These are phyloP conservation scores for Norana najaformis DNA, from an alignment of 2,888 invertebrate genomes.

Conservation along the genomic window DNA sequence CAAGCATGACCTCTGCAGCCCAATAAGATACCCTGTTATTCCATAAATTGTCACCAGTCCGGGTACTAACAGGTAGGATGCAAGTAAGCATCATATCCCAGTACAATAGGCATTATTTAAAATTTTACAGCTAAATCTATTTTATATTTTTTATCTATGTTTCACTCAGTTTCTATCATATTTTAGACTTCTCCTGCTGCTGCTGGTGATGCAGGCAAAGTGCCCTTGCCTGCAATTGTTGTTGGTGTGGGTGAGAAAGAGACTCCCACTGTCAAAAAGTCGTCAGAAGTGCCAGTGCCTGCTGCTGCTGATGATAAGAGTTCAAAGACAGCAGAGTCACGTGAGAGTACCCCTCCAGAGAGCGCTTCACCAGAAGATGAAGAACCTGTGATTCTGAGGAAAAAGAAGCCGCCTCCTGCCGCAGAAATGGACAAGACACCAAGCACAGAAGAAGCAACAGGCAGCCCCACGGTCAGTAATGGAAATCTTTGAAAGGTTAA, in stretches of 20 bases:
- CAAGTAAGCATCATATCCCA: neutral
- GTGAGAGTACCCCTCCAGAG: neutral
- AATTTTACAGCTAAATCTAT: neutral
- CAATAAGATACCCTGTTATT: no score
- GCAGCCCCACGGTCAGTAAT: neutral
- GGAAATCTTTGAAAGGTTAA: neutral
- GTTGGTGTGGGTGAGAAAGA: neutral
- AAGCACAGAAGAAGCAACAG: neutral
- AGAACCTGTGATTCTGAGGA: constrained; percentile 21
- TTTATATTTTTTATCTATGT: neutral
- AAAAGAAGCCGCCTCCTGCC: neutral
- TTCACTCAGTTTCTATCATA: neutral
- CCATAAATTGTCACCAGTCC: no score
- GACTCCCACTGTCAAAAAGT: neutral
- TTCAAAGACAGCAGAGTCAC: neutral
- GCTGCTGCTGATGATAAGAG: neutral
- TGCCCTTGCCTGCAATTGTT: neutral
- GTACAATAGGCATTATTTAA: neutral
- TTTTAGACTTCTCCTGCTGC: neutral
- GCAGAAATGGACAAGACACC: neutral
- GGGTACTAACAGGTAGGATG: no score
- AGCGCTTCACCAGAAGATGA: constrained; percentile 22
- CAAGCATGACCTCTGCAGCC: no score
- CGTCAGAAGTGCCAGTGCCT: neutral
- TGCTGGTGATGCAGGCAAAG: neutral